Evolutionary conservation across 2,113 vertebrate genomes (phyloP).

Genomic region (Sprattus sprattus): DNA sequence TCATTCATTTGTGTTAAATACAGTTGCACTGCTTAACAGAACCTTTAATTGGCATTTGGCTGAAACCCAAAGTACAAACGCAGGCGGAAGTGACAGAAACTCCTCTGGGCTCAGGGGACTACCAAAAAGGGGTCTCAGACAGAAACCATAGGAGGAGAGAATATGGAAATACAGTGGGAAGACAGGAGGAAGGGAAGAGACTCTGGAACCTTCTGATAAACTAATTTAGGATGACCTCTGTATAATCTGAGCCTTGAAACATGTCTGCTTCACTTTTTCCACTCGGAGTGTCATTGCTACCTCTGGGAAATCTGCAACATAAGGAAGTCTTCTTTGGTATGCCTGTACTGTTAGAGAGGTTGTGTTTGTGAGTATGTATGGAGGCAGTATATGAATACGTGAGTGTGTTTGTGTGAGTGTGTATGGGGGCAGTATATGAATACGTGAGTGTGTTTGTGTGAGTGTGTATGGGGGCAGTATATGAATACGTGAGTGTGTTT

Average conservation of each 20-base stretch:
- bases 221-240: not conserved
- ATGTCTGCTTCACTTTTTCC: too few relatives aligned
- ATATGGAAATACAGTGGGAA: not conserved
- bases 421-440: too few relatives aligned
- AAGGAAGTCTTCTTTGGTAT: too few relatives aligned
- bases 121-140: not conserved
- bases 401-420: too few relatives aligned
- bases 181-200: constrained; percentile 63
- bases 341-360: too few relatives aligned
- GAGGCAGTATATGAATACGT: too few relatives aligned
- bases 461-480: not conserved
- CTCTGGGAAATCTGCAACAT: too few relatives aligned
- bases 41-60: not conserved
- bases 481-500: not conserved
- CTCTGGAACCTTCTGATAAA: constrained; percentile 3
- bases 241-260: too few relatives aligned
- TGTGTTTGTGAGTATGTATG: too few relatives aligned
- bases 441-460: too few relatives aligned
- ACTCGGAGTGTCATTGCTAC: too few relatives aligned
- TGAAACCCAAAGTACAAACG: constrained; percentile 8
- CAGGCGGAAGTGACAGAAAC: constrained; percentile 42
- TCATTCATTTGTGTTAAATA: not conserved
- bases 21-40: not conserved
- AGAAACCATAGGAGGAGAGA: not conserved
- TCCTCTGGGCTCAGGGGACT: not conserved